phyloP scores from a whole-genome alignment of 1,140 invertebrate species.

The Drosophila saltans region DNA sequence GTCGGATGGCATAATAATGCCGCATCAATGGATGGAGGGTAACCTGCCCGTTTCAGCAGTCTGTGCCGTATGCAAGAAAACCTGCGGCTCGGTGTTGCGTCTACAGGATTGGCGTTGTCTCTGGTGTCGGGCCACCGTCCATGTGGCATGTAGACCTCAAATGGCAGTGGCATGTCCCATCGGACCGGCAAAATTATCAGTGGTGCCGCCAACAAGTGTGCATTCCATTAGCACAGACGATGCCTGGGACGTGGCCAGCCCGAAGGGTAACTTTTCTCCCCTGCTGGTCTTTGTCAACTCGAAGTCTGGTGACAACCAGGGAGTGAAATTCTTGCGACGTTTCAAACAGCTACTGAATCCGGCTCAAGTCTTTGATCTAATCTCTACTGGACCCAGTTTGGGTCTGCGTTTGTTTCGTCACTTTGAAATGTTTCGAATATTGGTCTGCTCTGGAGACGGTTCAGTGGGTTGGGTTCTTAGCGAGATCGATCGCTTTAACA shows the following conservation, averaged over 20 bases:
- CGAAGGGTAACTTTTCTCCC: conserved; percentile 88
- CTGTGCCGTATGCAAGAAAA: conserved; percentile 97
- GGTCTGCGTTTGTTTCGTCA: conserved; percentile 94
- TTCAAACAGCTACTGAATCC: conserved; percentile 98
- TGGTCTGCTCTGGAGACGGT: conserved; percentile 96
- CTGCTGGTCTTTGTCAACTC: conserved; percentile 98
- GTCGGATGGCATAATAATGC: conserved; percentile 95
- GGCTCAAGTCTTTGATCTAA: conserved; percentile 98
- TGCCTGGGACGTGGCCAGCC: conserved; percentile 94
- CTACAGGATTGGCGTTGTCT: conserved; percentile 98
- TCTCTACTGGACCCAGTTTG: conserved; percentile 92
- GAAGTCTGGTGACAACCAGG: conserved; percentile 98
- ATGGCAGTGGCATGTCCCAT: conserved; percentile 91
- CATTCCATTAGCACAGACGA: conserved; percentile 95
- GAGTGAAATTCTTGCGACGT: conserved; percentile 96
- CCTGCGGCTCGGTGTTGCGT: conserved; percentile 96
- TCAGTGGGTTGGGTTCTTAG: conserved; percentile 97
- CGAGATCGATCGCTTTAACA: conserved; percentile 95
- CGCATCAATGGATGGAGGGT: conserved; percentile 99
- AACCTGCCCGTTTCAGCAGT: conserved; percentile 97
- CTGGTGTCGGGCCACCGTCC: conserved; percentile 97
- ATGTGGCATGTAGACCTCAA: conserved; percentile 92
- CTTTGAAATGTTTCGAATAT: conserved; percentile 95
- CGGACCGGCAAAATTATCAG: conserved; percentile 93
- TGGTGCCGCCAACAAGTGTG: conserved; percentile 95